Evolutionary conservation across 1,140 invertebrate genomes (phyloP).

Genomic region (Cherax quadricarinatus): DNA sequence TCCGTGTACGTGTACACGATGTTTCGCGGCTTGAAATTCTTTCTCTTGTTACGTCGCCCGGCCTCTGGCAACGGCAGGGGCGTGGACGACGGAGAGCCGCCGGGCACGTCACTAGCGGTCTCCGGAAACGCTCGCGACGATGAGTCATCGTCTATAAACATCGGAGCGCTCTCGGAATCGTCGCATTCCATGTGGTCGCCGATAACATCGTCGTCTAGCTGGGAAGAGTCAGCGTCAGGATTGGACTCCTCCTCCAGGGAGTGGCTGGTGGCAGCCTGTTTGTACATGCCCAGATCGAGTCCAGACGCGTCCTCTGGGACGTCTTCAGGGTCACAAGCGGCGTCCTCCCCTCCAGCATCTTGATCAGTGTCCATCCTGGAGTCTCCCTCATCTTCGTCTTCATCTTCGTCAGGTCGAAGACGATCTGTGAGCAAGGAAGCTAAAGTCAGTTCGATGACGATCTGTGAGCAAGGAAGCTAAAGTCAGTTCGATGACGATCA

Average conservation of each 20-base stretch:
- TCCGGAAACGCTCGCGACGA: slow-evolving; percentile 58
- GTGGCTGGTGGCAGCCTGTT: neutral
- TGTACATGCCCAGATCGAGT: slow-evolving; percentile 1
- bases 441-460: slow-evolving; percentile 13
- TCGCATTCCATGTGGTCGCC: slow-evolving; percentile 60
- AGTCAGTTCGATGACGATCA: too few relatives aligned
- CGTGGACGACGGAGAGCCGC: slow-evolving; percentile 12
- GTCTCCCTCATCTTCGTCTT: slow-evolving; percentile 58
- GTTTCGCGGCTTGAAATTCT: slow-evolving; percentile 83
- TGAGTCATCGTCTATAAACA: slow-evolving; percentile 68
- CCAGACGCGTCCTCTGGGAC: slow-evolving; percentile 25
- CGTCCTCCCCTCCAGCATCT: slow-evolving; percentile 34
- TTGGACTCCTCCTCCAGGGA: slow-evolving; percentile 52
- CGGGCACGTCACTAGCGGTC: slow-evolving; percentile 22
- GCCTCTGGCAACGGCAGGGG: slow-evolving; percentile 40
- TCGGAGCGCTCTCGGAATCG: slow-evolving; percentile 45
- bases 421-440: slow-evolving; percentile 12
- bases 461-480: slow-evolving; percentile 13
- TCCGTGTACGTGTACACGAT: slow-evolving; percentile 78
- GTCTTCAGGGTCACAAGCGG: slow-evolving; percentile 26
- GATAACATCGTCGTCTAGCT: slow-evolving; percentile 43
- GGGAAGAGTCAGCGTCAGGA: slow-evolving; percentile 25
- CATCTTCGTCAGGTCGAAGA: slow-evolving; percentile 53
- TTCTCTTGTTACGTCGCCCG: slow-evolving; percentile 80
- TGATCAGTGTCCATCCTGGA: slow-evolving; percentile 64